Evolutionary conservation across 2,888 invertebrate species (phyloP), one percentile per base, ranked within the genome.

Genomic region (Napeogenes sylphis): DNA sequence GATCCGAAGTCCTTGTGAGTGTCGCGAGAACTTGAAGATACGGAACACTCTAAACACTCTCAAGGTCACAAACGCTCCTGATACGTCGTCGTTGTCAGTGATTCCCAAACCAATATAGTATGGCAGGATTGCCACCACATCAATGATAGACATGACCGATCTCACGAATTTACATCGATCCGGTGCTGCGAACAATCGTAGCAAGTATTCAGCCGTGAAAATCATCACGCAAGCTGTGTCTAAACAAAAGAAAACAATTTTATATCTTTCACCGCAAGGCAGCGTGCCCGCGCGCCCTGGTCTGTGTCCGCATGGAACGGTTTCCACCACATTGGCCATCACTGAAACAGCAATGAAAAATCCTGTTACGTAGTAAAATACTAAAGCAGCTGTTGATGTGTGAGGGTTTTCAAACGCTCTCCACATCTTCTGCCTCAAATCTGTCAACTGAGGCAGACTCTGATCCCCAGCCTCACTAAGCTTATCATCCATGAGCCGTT

Each of bases 171-270:
- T 98, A 91, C 98, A 98, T 68, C 99, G 94, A 89, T 98, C 97
- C 35, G 99, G 99, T n/a, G 99, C 99, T 12, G 99, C 99, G 88
- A 98, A 99, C 76, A 99, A 92, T 81, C 97, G 93, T 70, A 99
- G 92, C 74, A 99, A 91, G 86, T 99, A 99, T 87, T 99, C 99
- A 55, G 98, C 98, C 21, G 99, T 99, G 92, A 99, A 99, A 73
- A 99, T 99, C 97, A 99, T 99, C 74, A 99, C 99, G 90, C 99
- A 99, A 68, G 99, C 99, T 32, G 99, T 99, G 92, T 99, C 98
- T 89, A 99, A 91, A 87, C 99, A 99, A 92, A 99, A 99, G 92
- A 99, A 99, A 72, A 98, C 97, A 75, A 97, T 97, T 91, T 98
- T 98, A 91, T 98, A 99, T 69, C 98, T 94, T 87, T 99, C 99